phyloP scores from a whole-genome alignment of 2,113 vertebrate genomes.

The Poeciliopsis occidentalis region DNA sequence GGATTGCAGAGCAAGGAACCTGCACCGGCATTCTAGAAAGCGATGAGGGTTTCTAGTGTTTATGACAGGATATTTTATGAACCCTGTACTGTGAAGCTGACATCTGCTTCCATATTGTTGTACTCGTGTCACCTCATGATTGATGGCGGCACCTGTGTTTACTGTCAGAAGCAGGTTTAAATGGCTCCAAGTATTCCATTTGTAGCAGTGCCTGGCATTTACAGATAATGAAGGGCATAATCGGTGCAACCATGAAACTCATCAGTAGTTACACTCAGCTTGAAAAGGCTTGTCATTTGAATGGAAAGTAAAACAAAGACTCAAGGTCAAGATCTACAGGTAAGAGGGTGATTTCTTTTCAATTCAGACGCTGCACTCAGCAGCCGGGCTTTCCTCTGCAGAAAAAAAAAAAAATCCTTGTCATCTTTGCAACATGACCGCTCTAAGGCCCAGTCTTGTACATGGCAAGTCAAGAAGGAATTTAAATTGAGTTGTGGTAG shows the following conservation, averaged over 20 bases:
- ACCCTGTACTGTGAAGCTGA: slow-evolving; percentile 12
- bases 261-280: slow-evolving; percentile 37
- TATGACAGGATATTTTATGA: slow-evolving; percentile 30
- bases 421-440: slow-evolving; percentile 26
- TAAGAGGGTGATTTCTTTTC: slow-evolving; percentile 13
- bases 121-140: slow-evolving; percentile 22
- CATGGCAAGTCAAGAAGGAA: slow-evolving; percentile 62
- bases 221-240: slow-evolving; percentile 55
- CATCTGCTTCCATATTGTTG: slow-evolving; percentile 38
- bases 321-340: slow-evolving; percentile 40
- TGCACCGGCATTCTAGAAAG: neutral
- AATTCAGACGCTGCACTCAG: slow-evolving; percentile 25
- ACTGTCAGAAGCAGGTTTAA: slow-evolving; percentile 40
- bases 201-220: slow-evolving; percentile 59
- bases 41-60: slow-evolving; percentile 14
- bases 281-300: slow-evolving; percentile 53
- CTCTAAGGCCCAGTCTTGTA: slow-evolving; percentile 43
- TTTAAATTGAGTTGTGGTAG: slow-evolving; percentile 61
- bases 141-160: slow-evolving; percentile 45
- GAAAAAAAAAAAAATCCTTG: slow-evolving; percentile 10
- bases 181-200: slow-evolving; percentile 33
- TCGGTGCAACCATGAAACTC: slow-evolving; percentile 33
- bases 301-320: slow-evolving; percentile 36
- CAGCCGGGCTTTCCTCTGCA: neutral
- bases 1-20: slow-evolving; percentile 12